These are phyloP conservation scores for Athalia rosae DNA, from an alignment of 2,888 invertebrate species.

Conservation along the genomic window DNA sequence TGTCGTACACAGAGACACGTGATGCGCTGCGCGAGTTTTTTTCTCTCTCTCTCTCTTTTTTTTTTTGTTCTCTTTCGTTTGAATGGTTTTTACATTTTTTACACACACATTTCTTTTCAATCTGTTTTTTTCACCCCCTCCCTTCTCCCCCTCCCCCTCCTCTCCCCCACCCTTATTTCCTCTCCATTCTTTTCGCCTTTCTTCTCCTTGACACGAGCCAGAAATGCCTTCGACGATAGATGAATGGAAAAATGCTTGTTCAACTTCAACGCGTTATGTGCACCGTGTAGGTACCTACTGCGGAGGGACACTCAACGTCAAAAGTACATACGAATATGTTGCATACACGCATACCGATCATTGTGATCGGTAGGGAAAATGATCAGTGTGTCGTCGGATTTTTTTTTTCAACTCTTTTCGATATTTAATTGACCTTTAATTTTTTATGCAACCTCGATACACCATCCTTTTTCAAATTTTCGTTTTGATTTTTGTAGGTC, in stretches of 20 bases:
- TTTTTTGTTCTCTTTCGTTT: slow-evolving; percentile 50
- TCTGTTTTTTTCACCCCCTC: slow-evolving; percentile 49
- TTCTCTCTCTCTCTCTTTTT: slow-evolving; percentile 45
- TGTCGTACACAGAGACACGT: background rate
- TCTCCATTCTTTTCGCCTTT: slow-evolving; percentile 49
- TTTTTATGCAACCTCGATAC: too few species aligned
- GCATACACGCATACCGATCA: background rate
- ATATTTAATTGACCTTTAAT: too few species aligned
- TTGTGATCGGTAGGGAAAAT: background rate
- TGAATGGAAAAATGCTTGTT: slow-evolving; percentile 29
- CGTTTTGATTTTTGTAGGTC: background rate
- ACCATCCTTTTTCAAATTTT: background rate
- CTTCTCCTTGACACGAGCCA: slow-evolving; percentile 42
- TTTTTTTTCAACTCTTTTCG: background rate
- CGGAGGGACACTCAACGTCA: background rate
- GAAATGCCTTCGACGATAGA: slow-evolving; percentile 30
- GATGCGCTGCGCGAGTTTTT: slow-evolving; percentile 59
- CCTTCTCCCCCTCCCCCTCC: slow-evolving; percentile 47
- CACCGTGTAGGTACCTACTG: background rate
- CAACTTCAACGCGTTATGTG: background rate
- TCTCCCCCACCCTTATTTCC: slow-evolving; percentile 47
- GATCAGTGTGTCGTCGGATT: background rate
- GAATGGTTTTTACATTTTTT: background rate
- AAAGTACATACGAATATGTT: background rate
- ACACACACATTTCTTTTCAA: background rate